phyloP scores from a whole-genome alignment of 2,113 vertebrate species.

The Psilopogon haemacephalus region DNA sequence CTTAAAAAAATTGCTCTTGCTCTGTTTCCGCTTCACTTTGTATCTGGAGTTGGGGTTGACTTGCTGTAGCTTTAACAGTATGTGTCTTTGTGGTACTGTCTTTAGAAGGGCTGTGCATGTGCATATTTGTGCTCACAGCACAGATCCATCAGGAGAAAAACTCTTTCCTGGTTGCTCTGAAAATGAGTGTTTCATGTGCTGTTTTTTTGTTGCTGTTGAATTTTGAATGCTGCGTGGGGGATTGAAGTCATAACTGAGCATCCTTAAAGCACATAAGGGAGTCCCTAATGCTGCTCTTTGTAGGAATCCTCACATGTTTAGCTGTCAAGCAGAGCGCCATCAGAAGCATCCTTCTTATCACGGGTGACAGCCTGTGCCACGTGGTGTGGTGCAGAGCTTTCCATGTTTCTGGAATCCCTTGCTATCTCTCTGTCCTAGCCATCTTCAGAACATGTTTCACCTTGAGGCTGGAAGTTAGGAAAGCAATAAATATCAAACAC shows the following conservation, averaged over 20 bases:
- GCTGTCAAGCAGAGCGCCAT: background rate
- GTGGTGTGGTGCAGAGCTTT: background rate
- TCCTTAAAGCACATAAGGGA: background rate
- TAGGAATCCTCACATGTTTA: background rate
- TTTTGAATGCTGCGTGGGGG: background rate
- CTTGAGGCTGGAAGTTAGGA: background rate
- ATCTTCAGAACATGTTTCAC: background rate
- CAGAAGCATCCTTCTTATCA: background rate
- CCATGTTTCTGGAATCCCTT: background rate
- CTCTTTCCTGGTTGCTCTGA: background rate
- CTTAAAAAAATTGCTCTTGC: background rate
- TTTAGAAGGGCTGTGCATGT: background rate
- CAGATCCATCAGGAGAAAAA: background rate
- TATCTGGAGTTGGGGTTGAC: background rate
- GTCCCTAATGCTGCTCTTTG: background rate
- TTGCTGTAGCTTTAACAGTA: background rate
- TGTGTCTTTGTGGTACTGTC: background rate
- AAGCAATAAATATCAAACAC: background rate
- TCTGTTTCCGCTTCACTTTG: slow-evolving; percentile 13
- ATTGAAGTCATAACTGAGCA: background rate
- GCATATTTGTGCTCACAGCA: background rate
- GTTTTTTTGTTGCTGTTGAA: background rate
- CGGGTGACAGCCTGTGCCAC: background rate
- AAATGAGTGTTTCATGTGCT: background rate
- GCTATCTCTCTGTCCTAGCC: background rate